Percentiles rank a stretch among this genome's conserved stretches.
Conservation (phyloP, 2,888 invertebrate genomes). For the Plebejus anna region DNA sequence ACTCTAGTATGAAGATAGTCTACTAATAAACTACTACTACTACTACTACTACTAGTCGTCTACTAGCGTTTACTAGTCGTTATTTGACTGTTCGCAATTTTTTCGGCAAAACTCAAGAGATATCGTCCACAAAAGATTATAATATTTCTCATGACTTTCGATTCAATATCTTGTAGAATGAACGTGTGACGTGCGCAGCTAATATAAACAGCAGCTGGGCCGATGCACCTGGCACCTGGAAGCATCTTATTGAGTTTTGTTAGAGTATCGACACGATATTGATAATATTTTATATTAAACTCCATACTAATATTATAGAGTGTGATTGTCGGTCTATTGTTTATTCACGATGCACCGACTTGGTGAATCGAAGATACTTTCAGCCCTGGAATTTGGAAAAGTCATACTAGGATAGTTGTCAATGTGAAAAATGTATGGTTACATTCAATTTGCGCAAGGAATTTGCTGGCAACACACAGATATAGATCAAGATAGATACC, state of each 20-base stretch:
- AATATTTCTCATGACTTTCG: not conserved
- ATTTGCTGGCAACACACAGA: too few species aligned
- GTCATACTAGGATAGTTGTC: too few species aligned
- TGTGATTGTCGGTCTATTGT: not conserved
- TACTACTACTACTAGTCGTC: too few species aligned
- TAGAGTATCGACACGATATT: not conserved
- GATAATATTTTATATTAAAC: slow-evolving; percentile 2
- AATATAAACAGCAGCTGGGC: slow-evolving; percentile 12
- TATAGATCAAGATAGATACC: too few species aligned
- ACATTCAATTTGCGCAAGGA: too few species aligned
- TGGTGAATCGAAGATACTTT: too few species aligned
- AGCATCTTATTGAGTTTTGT: slow-evolving; percentile 6
- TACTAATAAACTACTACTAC: too few species aligned
- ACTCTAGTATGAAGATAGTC: too few species aligned
- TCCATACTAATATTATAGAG: not conserved
- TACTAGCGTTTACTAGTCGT: too few species aligned
- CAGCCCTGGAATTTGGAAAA: too few species aligned
- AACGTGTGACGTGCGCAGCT: slow-evolving; percentile 2
- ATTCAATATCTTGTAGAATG: not conserved
- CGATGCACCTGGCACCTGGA: slow-evolving; percentile 12
- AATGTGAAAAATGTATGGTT: too few species aligned
- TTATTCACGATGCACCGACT: not conserved
- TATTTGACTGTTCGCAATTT: not conserved
- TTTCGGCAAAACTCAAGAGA: not conserved
- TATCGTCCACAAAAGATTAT: not conserved